phyloP scores from a whole-genome alignment of 2,888 invertebrate genomes.

The Matsumyia berberina region DNA sequence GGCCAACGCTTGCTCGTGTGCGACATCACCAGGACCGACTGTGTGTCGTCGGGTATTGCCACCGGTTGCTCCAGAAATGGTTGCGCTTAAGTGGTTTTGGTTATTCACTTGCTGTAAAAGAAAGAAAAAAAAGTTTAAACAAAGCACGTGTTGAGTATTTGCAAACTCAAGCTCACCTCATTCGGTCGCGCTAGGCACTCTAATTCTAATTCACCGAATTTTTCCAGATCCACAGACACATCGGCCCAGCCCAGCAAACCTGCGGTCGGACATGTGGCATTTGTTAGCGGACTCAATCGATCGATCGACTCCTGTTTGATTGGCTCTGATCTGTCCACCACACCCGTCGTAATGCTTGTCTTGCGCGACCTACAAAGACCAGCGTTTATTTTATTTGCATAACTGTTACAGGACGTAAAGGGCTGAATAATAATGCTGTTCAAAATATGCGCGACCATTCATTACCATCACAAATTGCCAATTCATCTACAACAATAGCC shows the following conservation, averaged over 20 bases:
- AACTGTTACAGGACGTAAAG: conserved; percentile 33
- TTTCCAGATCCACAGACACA: conserved; percentile 83
- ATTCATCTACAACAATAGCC: conserved; percentile 45
- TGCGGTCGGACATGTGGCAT: conserved; percentile 78
- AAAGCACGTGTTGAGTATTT: neutral
- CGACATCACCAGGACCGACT: conserved; percentile 95
- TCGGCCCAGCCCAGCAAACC: conserved; percentile 82
- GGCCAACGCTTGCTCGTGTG: conserved; percentile 91
- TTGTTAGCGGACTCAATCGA: conserved; percentile 83
- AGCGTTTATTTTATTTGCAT: conserved; percentile 37
- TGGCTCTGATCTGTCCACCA: conserved; percentile 86
- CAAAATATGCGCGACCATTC: conserved; percentile 61
- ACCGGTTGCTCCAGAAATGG: conserved; percentile 78
- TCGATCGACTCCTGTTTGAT: conserved; percentile 83
- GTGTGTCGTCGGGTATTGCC: conserved; percentile 93
- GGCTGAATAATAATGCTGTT: conserved; percentile 40
- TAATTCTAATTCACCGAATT: conserved; percentile 83
- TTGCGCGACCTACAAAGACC: conserved; percentile 84
- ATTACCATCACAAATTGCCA: conserved; percentile 62
- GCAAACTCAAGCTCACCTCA: conserved; percentile 79
- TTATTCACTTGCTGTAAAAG: conserved; percentile 78
- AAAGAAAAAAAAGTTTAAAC: neutral
- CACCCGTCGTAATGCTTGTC: conserved; percentile 87
- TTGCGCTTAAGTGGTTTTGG: conserved; percentile 80
- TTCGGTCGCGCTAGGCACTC: conserved; percentile 81